Conservation (phyloP, 2,797 vertebrate genomes). For the Onychomys arenicola region DNA sequence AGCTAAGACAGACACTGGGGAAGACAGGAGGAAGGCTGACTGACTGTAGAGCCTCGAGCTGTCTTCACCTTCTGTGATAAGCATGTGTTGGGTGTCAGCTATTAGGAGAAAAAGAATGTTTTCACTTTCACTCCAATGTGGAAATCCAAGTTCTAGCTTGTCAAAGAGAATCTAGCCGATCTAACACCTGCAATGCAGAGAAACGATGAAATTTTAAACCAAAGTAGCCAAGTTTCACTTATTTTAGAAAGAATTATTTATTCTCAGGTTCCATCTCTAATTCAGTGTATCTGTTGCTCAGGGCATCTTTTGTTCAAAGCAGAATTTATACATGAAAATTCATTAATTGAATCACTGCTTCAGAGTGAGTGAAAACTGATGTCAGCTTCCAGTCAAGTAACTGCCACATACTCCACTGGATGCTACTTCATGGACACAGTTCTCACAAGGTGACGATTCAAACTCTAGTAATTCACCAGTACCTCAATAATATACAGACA, state of each 20-base stretch:
- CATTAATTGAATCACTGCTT: not conserved
- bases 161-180: conserved; percentile 44
- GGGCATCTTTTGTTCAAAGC: conserved; percentile 18
- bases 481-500: not conserved
- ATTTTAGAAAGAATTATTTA: conserved; percentile 24
- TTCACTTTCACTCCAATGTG: not conserved
- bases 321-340: not conserved
- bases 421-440: not conserved
- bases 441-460: not conserved
- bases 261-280: conserved; percentile 28
- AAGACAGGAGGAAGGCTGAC: conserved; percentile 5
- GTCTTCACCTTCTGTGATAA: not conserved
- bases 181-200: conserved; percentile 23
- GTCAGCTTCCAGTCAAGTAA: not conserved
- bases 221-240: conserved; percentile 46
- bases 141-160: conserved; percentile 51
- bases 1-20: conserved; percentile 10
- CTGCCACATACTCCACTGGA: not conserved
- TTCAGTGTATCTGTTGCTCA: not conserved
- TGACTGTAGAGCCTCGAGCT: not conserved
- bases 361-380: not conserved
- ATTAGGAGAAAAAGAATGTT: conserved; percentile 28
- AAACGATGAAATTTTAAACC: conserved; percentile 49
- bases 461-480: conserved; percentile 44
- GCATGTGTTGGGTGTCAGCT: not conserved